phyloP scores from a whole-genome alignment of 2,888 invertebrate species.

The Stegana nigrithorax region DNA sequence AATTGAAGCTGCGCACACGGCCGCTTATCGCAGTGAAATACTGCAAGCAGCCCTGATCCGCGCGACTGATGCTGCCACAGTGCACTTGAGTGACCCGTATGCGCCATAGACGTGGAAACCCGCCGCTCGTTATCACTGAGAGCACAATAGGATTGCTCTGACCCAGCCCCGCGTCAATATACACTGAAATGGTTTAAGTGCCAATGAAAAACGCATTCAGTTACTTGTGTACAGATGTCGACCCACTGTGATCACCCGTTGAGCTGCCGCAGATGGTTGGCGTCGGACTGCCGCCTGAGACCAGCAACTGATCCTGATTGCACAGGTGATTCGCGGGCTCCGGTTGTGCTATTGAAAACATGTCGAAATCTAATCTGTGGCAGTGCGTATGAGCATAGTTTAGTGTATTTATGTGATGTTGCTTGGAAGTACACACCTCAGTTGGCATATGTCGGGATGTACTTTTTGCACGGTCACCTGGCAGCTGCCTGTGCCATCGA shows the following conservation, averaged over 20 bases:
- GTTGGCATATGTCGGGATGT: slow-evolving; percentile 84
- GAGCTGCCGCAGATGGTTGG: slow-evolving; percentile 86
- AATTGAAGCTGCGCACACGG: slow-evolving; percentile 85
- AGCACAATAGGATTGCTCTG: slow-evolving; percentile 82
- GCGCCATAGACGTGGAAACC: slow-evolving; percentile 83
- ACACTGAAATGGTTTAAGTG: slow-evolving; percentile 73
- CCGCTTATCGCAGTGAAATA: slow-evolving; percentile 78
- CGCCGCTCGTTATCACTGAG: slow-evolving; percentile 84
- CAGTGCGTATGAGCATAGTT: too few species aligned
- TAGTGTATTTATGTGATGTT: too few species aligned
- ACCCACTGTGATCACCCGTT: slow-evolving; percentile 82
- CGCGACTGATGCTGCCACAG: slow-evolving; percentile 78
- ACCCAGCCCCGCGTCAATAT: slow-evolving; percentile 79
- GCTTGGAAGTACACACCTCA: slow-evolving; percentile 76
- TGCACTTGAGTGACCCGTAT: slow-evolving; percentile 84
- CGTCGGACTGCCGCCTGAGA: slow-evolving; percentile 83
- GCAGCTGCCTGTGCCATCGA: slow-evolving; percentile 85
- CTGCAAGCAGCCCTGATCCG: slow-evolving; percentile 68
- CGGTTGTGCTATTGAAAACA: slow-evolving; percentile 81
- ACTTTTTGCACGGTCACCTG: slow-evolving; percentile 84
- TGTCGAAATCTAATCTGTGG: slow-evolving; percentile 81
- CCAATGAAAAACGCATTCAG: not conserved
- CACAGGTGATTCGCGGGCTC: slow-evolving; percentile 82
- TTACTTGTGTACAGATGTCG: not conserved
- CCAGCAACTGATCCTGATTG: slow-evolving; percentile 86